Percentiles rank a stretch among this genome's conserved stretches.
Evolutionary conservation across 2,113 vertebrate genomes (phyloP).

Genomic region (Hemiprocne comata): DNA sequence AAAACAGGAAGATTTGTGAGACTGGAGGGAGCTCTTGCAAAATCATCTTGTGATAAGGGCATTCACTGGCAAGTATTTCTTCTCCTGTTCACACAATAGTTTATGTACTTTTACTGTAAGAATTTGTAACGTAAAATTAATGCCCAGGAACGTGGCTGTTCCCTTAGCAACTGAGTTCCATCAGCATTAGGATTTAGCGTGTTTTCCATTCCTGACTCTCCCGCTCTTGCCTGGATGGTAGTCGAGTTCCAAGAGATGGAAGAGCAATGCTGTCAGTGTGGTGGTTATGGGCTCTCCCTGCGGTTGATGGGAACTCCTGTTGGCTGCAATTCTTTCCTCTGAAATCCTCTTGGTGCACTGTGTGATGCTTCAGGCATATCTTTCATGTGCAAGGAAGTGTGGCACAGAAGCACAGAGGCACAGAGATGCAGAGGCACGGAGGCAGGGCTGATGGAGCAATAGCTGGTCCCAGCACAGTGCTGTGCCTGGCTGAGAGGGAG

Average conservation of each 20-base stretch:
- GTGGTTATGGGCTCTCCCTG: background rate
- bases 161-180: background rate
- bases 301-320: background rate
- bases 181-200: background rate
- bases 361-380: background rate
- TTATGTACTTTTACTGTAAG: background rate
- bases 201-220: background rate
- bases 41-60: background rate
- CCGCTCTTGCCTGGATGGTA: background rate
- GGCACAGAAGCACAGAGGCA: background rate
- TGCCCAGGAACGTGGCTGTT: background rate
- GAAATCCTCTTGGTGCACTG: fast-evolving
- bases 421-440: background rate
- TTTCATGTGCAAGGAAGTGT: background rate
- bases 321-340: background rate
- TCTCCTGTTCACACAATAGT: background rate
- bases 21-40: background rate
- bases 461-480: background rate
- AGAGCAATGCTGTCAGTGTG: background rate
- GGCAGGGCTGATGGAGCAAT: background rate
- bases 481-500: background rate
- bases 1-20: background rate
- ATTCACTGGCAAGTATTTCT: background rate
- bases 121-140: background rate
- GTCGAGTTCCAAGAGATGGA: background rate